Evolutionary conservation across 2,797 vertebrate species (phyloP), one percentile per base, ranked within the genome.

Genomic region (Microcaecilia unicolor): DNA sequence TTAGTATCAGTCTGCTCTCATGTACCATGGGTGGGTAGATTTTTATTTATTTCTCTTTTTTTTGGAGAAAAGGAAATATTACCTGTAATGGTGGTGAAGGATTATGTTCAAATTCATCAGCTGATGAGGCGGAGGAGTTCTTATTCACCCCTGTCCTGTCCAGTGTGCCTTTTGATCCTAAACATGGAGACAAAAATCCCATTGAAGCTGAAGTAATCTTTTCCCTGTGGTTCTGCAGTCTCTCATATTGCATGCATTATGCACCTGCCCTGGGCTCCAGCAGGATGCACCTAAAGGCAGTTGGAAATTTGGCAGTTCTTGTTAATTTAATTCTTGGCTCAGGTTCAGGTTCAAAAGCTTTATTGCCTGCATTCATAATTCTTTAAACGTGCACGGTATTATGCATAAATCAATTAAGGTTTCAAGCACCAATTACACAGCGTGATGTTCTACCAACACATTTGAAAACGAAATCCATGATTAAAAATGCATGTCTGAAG

Each of bases 401-500:
- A 40, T 22, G 9, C 22, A 44, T 36, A 56, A 67, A 67, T 44
- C 60, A 61, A 70, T 68, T 52, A 71, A 70, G 65, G 73, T 59
- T 44, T 64, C 44, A 64, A 64, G 52, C 47, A 51, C 51, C 25
- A 44, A 55, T 48, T 49, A 19, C 28, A 47, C 18, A 34, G 48
- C 41, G 31, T 3, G 1, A 37, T 51, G 41, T 18, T 20, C 66
- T 37, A 61, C 65, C 61, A 80, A 75, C 21, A 41, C 72, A 64
- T 72, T 76, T 61, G 71, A 51, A 67, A 49, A 67, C 52, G 47
- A 49, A 65, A 64, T 76, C 64, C 55, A 62, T 80, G 76, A 76
- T 81, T 80, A 78, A 76, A 61, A 82, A 81, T 55, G 64, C 70
- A 59, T 75, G 80, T 78, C 74, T 81, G 66, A 76, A 72, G 71